Conservation (phyloP, 2,797 vertebrate species). For the Babyrousa celebensis region DNA sequence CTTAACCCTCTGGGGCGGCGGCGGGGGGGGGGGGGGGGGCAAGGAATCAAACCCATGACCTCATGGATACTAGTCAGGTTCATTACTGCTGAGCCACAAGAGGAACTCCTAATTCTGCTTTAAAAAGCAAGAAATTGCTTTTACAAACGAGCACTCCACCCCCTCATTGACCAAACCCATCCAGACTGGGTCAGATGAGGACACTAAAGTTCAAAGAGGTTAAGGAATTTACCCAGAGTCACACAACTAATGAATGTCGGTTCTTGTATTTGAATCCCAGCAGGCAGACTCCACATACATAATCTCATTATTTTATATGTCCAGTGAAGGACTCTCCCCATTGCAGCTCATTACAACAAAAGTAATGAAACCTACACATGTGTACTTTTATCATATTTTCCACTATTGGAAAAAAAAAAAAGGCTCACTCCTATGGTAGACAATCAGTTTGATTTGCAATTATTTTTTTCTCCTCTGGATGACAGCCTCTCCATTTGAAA, state of each 20-base stretch:
- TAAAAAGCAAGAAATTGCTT: background rate
- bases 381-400: background rate
- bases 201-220: constrained; percentile 11
- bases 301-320: constrained; percentile 43
- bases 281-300: background rate
- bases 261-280: constrained; percentile 40
- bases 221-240: background rate
- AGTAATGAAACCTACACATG: background rate
- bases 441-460: constrained; percentile 1
- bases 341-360: background rate
- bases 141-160: background rate
- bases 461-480: background rate
- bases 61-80: no score
- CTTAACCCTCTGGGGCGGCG: no score
- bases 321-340: background rate
- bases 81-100: no score
- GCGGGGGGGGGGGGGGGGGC: no score
- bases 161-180: background rate
- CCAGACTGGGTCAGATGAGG: background rate
- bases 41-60: no score
- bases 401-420: constrained; percentile 20
- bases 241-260: background rate
- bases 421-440: background rate
- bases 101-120: background rate
- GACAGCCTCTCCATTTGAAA: constrained; percentile 10